A percentile compares a stretch with the other conserved stretches of the same genome.
Conservation (phyloP, 2,113 vertebrate genomes). For the Mus spicilegus region DNA sequence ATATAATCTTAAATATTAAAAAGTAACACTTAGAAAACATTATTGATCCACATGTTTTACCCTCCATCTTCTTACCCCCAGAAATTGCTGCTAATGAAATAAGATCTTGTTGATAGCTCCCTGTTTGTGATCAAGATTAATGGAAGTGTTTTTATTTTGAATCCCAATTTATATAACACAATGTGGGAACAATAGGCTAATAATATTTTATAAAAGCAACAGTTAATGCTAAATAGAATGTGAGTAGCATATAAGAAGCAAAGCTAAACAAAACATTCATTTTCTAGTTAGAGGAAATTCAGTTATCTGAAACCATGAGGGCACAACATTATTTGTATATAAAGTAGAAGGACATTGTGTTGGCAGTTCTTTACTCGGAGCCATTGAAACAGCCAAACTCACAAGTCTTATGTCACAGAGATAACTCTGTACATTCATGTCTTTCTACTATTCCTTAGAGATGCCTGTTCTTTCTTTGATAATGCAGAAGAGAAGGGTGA, state of each 20-base stretch:
- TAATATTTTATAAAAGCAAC: background rate
- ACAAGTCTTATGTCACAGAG: background rate
- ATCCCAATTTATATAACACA: background rate
- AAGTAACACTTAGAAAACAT: background rate
- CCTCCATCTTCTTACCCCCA: background rate
- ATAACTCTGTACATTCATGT: background rate
- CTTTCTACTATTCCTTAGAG: background rate
- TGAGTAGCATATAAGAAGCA: background rate
- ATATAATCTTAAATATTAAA: background rate
- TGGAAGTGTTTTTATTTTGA: background rate
- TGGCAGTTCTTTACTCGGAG: background rate
- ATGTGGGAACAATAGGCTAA: background rate
- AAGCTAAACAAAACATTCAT: background rate
- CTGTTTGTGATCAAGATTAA: background rate
- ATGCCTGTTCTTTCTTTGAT: constrained; percentile 23
- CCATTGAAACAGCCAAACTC: background rate
- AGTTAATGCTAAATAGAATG: background rate
- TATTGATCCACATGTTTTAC: background rate
- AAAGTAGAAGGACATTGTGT: background rate
- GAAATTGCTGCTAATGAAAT: background rate
- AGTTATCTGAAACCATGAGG: background rate
- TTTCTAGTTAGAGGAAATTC: background rate
- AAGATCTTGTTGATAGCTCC: background rate
- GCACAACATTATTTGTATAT: background rate
- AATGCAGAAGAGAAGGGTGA: constrained; percentile 62